Conservation (phyloP, 1,140 invertebrate species). For the Cataglyphis hispanica region DNA sequence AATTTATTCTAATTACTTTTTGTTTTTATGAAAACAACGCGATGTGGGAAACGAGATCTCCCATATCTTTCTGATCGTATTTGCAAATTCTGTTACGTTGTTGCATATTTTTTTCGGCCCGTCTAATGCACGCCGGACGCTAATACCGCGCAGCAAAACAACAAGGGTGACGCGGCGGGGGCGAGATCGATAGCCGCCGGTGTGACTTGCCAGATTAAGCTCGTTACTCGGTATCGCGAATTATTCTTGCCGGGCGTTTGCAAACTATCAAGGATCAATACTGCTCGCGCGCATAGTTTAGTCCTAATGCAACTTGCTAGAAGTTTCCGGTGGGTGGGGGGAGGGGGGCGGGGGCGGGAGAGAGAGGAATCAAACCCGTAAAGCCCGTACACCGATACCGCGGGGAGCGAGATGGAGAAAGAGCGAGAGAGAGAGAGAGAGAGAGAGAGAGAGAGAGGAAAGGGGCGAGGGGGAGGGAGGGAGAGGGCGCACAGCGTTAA, state of each 20-base stretch:
- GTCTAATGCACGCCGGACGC: conserved; percentile 17
- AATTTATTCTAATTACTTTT: not conserved
- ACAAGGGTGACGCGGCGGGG: not conserved
- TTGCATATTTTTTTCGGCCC: not conserved
- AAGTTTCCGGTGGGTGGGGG: conserved; percentile 31
- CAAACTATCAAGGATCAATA: conserved; percentile 63
- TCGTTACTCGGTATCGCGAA: conserved; percentile 59
- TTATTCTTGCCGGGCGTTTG: conserved; percentile 53
- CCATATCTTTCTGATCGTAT: too few species aligned
- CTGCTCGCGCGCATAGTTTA: conserved; percentile 52
- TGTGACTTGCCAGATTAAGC: conserved; percentile 62
- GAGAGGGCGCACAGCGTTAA: conserved; percentile 41
- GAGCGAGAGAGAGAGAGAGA: not conserved
- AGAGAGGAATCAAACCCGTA: conserved; percentile 42
- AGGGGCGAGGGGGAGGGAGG: not conserved
- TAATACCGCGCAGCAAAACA: conserved; percentile 11
- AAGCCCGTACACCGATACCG: conserved; percentile 56
- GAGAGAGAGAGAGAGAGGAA: not conserved
- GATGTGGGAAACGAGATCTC: too few species aligned
- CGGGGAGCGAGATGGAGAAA: not conserved
- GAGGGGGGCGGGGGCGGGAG: too few species aligned
- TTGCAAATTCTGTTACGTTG: too few species aligned
- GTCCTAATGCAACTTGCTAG: conserved; percentile 60
- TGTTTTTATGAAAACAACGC: not conserved
- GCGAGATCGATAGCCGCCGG: conserved; percentile 38